Conservation (phyloP, 2,888 invertebrate genomes). For the Torymus auratus region DNA sequence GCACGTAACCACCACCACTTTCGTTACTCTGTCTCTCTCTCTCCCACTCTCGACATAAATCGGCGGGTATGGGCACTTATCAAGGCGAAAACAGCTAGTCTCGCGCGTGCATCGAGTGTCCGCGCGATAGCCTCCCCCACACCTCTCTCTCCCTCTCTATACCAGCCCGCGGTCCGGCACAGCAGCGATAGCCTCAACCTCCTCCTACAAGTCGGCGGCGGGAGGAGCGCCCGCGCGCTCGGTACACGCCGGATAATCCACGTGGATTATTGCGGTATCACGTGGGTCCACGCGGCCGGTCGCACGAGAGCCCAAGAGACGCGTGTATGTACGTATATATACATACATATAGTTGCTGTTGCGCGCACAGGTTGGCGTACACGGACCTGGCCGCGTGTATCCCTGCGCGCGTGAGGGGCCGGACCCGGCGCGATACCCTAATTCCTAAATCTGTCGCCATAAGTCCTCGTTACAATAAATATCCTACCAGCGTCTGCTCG, state of each 20-base stretch:
- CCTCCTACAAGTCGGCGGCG: not conserved
- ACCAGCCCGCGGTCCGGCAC: not conserved
- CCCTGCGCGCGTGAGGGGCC: constrained; percentile 47
- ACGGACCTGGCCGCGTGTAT: constrained; percentile 63
- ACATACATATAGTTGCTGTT: not conserved
- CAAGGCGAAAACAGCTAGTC: constrained; percentile 44
- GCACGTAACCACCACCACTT: too few relatives aligned
- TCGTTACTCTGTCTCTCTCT: too few relatives aligned
- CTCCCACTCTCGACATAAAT: constrained; percentile 22
- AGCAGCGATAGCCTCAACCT: constrained; percentile 36
- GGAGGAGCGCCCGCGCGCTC: not conserved
- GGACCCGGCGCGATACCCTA: constrained; percentile 74
- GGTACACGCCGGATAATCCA: constrained; percentile 75
- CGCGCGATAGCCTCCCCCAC: constrained; percentile 24
- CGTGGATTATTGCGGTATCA: constrained; percentile 77
- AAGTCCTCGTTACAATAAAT: constrained; percentile 77
- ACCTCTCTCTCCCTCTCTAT: not conserved
- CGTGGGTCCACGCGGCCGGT: constrained; percentile 74
- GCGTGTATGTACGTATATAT: constrained; percentile 59
- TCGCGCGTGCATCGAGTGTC: constrained; percentile 17
- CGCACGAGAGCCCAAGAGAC: constrained; percentile 68
- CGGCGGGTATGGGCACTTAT: constrained; percentile 16
- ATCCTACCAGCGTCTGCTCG: constrained; percentile 69
- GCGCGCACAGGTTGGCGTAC: constrained; percentile 11
- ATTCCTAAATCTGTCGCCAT: constrained; percentile 78